Conservation (phyloP, 2,797 vertebrate species). For the Epinephelus awoara region DNA sequence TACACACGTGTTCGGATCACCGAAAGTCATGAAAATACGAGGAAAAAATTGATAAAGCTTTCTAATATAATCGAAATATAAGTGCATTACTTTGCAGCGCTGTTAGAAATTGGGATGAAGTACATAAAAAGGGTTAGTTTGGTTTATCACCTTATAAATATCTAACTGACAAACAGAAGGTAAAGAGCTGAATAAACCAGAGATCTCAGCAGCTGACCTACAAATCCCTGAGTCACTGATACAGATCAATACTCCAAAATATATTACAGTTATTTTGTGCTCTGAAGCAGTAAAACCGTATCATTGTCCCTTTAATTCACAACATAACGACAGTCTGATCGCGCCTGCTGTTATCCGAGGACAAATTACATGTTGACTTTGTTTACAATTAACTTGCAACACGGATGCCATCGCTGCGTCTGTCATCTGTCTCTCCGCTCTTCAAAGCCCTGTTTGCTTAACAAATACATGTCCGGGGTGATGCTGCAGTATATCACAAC, state of each 20-base stretch:
- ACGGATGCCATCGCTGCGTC: constrained; percentile 24
- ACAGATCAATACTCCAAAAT: constrained; percentile 5
- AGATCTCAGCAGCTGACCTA: background rate
- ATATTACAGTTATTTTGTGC: background rate
- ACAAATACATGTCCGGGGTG: constrained; percentile 24
- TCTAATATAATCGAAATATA: background rate
- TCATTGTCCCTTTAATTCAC: constrained; percentile 21
- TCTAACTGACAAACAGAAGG: background rate
- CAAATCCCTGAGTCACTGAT: background rate
- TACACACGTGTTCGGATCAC: no score
- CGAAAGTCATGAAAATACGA: no score
- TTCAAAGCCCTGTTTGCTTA: constrained; percentile 43
- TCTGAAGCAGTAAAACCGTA: background rate
- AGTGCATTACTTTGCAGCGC: background rate
- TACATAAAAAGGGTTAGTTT: background rate
- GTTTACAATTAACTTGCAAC: constrained; percentile 42
- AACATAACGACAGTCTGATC: constrained; percentile 28
- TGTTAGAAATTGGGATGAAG: background rate
- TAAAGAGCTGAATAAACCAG: constrained; percentile 7
- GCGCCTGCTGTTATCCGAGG: constrained; percentile 27
- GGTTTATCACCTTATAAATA: background rate
- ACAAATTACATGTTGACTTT: constrained; percentile 44
- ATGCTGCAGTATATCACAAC: constrained; percentile 30
- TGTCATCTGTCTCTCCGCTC: constrained; percentile 38
- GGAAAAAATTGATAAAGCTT: no score